Percentiles rank a stretch among this genome's conserved stretches.
phyloP scores from a whole-genome alignment of 2,113 vertebrate species.

The Sylvia atricapilla region DNA sequence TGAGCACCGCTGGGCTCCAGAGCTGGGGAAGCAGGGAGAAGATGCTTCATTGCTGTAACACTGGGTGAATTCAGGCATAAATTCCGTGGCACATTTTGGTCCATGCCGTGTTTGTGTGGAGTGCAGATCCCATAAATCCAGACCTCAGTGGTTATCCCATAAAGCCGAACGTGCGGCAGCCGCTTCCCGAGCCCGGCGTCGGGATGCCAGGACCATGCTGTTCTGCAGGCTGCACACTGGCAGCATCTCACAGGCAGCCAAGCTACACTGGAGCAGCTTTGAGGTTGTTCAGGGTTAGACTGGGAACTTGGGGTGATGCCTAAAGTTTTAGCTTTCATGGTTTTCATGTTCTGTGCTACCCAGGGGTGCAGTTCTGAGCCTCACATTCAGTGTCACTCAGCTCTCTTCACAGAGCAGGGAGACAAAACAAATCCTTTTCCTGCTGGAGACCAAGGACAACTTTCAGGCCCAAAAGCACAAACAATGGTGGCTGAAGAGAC shows the following conservation, averaged over 20 bases:
- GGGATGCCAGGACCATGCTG: background rate
- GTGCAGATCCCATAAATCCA: background rate
- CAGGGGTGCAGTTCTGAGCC: no score
- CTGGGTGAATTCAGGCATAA: background rate
- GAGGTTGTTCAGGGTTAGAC: background rate
- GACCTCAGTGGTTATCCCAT: fast-evolving
- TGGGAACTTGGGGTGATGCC: background rate
- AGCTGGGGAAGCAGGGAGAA: background rate
- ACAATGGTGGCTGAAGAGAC: no score
- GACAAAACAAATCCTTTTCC: no score
- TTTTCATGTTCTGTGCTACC: no score
- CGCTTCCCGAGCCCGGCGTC: fast-evolving
- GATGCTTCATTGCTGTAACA: background rate
- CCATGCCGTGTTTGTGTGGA: fast-evolving
- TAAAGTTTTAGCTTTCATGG: no score
- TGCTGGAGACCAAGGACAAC: no score
- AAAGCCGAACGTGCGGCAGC: fast-evolving
- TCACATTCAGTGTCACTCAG: no score
- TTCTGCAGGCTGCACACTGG: background rate
- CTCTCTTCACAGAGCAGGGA: no score
- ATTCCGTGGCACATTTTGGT: background rate
- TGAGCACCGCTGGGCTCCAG: background rate
- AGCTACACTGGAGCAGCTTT: background rate
- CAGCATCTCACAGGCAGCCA: background rate
- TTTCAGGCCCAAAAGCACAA: no score